Evolutionary conservation across 2,113 vertebrate species (phyloP), one percentile per base, ranked within the genome.

Genomic region (Zootoca vivipara): DNA sequence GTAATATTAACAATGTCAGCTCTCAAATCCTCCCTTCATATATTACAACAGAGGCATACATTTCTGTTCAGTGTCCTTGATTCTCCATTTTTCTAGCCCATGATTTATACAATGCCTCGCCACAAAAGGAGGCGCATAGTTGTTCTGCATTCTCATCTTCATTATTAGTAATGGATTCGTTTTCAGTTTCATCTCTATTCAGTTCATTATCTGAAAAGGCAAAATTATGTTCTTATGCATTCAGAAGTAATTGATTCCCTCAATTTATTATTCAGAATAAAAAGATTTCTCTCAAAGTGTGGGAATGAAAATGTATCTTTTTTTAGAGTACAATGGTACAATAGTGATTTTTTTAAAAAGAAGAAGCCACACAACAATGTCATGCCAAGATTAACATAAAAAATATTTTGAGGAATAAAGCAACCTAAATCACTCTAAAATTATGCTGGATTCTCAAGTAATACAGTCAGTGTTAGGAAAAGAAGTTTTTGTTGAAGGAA

Each of bases 161-260:
- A 92, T 93, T 95, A 94, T 92, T 95, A 93, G 87, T 93, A 95
- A 93, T 92, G 83, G 83, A 93, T 94, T 94, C 83, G 83, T 90
- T 93, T 94, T 92, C 88, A 89, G 91, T 94, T 95, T 90, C 89
- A 94, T 91, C 69, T 83, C 88, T 90, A 91, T 92, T 18, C 72
- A 85, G 85, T 91, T 96, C 85, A 90, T 93, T 94, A 94, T 94
- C 89, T 91, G 79, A 83, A 88, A 91, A 93, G 89, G 75, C 88
- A 89, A 93, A 93, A 94, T 93, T 92, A 92, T 90, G 85, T 93
- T 90, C 83, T 65, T 91, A 91, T 88, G 91, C 75, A 94, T 93
- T 92, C 72, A 83, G 82, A 92, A 89, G 38, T 92, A 94, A 94
- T 93, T 94, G 85, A 94, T 94, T 94, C 74, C 4, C 5, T 93